Evolutionary conservation across 2,797 vertebrate genomes (phyloP).

Genomic region (Phrynocephalus vlangalii): DNA sequence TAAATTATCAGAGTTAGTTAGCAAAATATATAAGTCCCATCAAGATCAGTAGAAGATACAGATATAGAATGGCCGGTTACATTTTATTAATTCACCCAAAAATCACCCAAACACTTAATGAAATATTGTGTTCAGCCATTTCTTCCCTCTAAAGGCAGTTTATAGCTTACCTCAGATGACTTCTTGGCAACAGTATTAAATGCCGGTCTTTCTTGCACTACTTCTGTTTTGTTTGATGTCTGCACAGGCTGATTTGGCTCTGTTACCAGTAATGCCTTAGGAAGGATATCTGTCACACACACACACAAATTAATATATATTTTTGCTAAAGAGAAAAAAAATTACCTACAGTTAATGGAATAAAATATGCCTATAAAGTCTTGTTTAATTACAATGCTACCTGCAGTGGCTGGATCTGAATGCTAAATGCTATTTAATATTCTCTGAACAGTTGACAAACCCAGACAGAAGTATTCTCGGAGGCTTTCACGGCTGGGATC

Average conservation of each 20-base stretch:
- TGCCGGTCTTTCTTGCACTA: conserved; percentile 46
- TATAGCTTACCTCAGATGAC: conserved; percentile 57
- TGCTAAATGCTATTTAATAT: conserved; percentile 63
- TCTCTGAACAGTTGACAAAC: conserved; percentile 53
- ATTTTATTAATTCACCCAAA: conserved; percentile 8
- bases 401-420: conserved; percentile 59
- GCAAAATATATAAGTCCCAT: conserved; percentile 13
- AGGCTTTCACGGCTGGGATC: too few species aligned
- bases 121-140: conserved; percentile 35
- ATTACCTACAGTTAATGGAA: conserved; percentile 68
- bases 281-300: conserved; percentile 62
- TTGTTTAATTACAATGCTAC: conserved; percentile 59
- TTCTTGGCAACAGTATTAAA: conserved; percentile 44
- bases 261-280: conserved; percentile 51
- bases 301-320: conserved; percentile 17
- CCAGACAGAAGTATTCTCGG: conserved; percentile 1
- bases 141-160: conserved; percentile 10
- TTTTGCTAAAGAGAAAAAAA: conserved; percentile 17
- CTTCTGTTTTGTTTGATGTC: conserved; percentile 13
- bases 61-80: neutral
- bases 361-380: conserved; percentile 67
- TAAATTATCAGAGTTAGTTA: conserved; percentile 17
- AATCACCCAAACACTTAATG: conserved; percentile 26
- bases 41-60: neutral
- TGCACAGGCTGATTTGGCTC: conserved; percentile 46